Conservation (phyloP, 2,113 vertebrate genomes). For the Sisor rabdophorus region DNA sequence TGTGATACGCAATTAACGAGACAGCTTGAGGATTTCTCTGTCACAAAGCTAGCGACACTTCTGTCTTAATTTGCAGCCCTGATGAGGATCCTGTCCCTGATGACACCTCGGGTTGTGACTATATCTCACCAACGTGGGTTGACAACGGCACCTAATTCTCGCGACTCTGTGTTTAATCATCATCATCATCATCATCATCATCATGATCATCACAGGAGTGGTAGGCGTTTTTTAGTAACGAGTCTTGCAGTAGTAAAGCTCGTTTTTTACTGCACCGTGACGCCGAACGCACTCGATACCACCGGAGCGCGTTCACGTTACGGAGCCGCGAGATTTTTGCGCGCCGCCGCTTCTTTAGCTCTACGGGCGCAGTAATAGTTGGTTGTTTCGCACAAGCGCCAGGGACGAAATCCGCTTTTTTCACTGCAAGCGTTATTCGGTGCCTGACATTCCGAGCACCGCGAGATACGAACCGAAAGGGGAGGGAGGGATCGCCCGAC, state of each 20-base stretch:
- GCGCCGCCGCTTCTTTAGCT: slow-evolving; percentile 33
- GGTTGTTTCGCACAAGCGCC: slow-evolving; percentile 35
- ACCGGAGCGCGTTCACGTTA: slow-evolving; percentile 46
- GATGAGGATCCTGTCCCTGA: neutral
- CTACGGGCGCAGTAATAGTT: slow-evolving; percentile 26
- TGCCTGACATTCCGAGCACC: slow-evolving; percentile 43
- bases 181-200: neutral
- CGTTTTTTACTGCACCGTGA: slow-evolving; percentile 1
- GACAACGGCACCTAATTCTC: neutral
- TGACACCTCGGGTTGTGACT: slow-evolving; percentile 6
- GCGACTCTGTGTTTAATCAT: neutral
- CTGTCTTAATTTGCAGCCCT: slow-evolving; percentile 22
- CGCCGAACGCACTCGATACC: neutral
- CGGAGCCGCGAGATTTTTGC: slow-evolving; percentile 34
- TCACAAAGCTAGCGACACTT: neutral
- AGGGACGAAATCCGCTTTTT: slow-evolving; percentile 27
- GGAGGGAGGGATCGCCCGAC: slow-evolving; percentile 3
- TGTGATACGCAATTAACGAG: slow-evolving; percentile 23
- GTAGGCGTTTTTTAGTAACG: too few relatives aligned
- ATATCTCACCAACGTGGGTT: neutral
- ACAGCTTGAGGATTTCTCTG: slow-evolving; percentile 13
- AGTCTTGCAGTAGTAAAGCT: slow-evolving; percentile 1
- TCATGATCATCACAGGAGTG: neutral
- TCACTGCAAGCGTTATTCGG: slow-evolving; percentile 44
- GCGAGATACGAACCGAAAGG: neutral